Base-by-base conservation (phyloP, 2,888 invertebrate genomes). In the Apodemia mormo region DNA sequence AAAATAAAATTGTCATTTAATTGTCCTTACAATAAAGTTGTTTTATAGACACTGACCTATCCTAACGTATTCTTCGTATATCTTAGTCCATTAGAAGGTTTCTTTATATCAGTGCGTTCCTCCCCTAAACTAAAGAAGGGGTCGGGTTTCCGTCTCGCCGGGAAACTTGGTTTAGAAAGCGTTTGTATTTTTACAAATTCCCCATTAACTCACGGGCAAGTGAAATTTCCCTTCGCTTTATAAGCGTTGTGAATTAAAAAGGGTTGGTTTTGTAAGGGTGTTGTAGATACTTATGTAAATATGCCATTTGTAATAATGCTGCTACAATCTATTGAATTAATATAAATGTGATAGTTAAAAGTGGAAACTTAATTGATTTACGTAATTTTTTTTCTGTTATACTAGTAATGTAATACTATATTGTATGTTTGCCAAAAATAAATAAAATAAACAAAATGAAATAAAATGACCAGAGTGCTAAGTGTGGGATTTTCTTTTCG, bases 231-330 rank as follows among this genome's bases (percentile, higher is more conserved):
- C 77, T 71, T 76, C 73, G 76, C 73, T 72, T 70, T 76, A 70
- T 79, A 79, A 80, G 79, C 77, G 76, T 71, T 76, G 81, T 82
- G 82, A 83, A 85, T 84, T 83, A 83, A 84, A 86, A 83, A 83
- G 82, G 84, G 82, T 76, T 78, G 74, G 71, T 72, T 75, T 72
- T 67, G 79, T 52, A 52, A 80, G 85, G 85, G 85, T 78, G 87
- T 80, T 73, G 77, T 76, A 68, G 81, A 67, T 65, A 68, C 33
- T 54, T 29, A 29, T 2, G 0, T 12, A 54, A 30, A n/a, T 14
- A 4, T 14, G 29, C 40, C 29, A 29, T 14, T 65, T 54, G 10
- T 22, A n/a, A 7, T 29, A 56, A 56, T 67, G 56, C 0, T 29
- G 22, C 22, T 22, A 22, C 22, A 22, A 22, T 0, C 22, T 22